Evolutionary conservation across 2,113 vertebrate species (phyloP), one percentile per base, ranked within the genome.

Genomic region (Piliocolobus tephrosceles): DNA sequence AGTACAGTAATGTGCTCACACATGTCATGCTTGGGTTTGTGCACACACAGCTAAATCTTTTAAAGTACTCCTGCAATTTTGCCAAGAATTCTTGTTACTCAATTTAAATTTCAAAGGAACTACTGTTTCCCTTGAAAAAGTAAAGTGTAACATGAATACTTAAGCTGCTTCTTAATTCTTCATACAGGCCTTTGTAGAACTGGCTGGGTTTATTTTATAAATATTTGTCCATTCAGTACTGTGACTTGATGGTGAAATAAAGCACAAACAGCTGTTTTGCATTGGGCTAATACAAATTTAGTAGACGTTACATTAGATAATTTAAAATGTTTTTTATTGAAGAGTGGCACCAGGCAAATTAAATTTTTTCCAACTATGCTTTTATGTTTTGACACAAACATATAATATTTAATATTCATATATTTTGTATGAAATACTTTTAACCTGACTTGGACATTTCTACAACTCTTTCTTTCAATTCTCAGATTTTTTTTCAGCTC

Each of bases 41-140:
- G 72, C 64, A 92, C 25, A 95, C 43, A 86, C 72, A 95, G 78
- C 76, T 94, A 87, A 92, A 87, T 83, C n/a, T 58, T 92, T 97
- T 40, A 92, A 83, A 90, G 5, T 20, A 22, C 27, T 88, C 17
- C 70, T 81, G 81, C 5, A 93, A 40, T 94, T 95, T 97, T 95
- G 73, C 68, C 88, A 95, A 88, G 47, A 95, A 95, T 90, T 83
- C 38, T 79, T 92, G 30, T 82, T 61, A 86, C 20, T 78, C n/a
- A 75, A 30, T 94, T 96, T 83, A 96, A 95, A 92, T 90, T 88
- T 30, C 66, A 68, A 96, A 20, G 8, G 17, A 95, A 80, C 16
- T 89, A 88, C 45, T 50, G 1, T 91, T 95, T 92, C 47, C 43
- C 25, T 89, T 87, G 66, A n/a, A 86, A 95, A 86, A 84, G n/a